Evolutionary conservation across 2,888 invertebrate genomes (phyloP), one percentile per base, ranked within the genome.

Genomic region (Chaetogeoica ovagalla): DNA sequence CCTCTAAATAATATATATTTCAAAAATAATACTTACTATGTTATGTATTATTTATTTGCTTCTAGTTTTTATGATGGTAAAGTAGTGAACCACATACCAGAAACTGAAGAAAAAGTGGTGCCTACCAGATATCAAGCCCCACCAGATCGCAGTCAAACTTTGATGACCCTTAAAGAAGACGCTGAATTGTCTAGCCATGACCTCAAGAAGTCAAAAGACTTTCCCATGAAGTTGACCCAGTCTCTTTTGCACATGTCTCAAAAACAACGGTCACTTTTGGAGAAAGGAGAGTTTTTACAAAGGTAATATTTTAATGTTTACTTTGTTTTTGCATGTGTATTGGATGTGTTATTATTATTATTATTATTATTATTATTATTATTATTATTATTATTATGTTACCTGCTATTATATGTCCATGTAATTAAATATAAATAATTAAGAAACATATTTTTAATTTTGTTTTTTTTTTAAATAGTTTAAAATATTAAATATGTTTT

Each of bases 161-260:
- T 79, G 43, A 57, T 79, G 65, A 71, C 79, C 43, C 23, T 79
- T 13, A 79, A 71, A 71, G 79, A 79, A 79, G 79, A 79, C 63
- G 19, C 79, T 43, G 79, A 79, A 63, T 63, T 79, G 30, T 79
- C 79, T n/a, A 79, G 57, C n/a, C 63, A 79, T 63, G 79, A 79
- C 43, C 71, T 79, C 6, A 79, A 79, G 21, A 60, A 69, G 39
- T 39, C 70, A 19, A 76, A 79, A 79, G 79, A 79, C 55, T 79
- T 79, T 5, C 79, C 79, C 7, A 71, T 71, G 57, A 79, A 79
- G 21, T 63, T 79, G 15, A 79, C 79, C 8, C 70, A 79, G 23
- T 79, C 79, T 1, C 79, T 79, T 79, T 79, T 79, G 63, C 70
- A 79, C 13, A 79, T 79, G 71, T 79, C 79, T n/a, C 79, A 79